Conservation (phyloP, 2,113 vertebrate species). For the Lichenostomus cassidix region DNA sequence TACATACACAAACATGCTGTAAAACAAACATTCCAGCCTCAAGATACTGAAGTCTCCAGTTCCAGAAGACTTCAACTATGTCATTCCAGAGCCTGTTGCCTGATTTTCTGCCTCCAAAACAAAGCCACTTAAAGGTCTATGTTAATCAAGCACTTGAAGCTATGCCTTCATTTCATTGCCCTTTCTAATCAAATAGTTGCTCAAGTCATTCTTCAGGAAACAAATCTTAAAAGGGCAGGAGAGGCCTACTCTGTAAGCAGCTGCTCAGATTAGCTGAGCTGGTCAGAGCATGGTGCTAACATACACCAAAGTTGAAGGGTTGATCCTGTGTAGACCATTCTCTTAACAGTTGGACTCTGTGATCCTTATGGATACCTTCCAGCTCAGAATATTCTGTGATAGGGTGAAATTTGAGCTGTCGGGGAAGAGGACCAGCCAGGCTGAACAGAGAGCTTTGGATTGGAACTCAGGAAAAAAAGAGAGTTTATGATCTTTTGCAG, state of each 20-base stretch:
- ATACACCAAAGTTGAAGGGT: neutral
- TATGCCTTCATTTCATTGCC: neutral
- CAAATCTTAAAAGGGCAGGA: neutral
- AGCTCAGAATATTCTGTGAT: neutral
- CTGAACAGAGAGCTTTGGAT: neutral
- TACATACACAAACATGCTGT: fast-evolving
- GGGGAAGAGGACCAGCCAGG: neutral
- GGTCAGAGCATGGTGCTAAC: neutral
- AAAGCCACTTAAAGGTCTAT: neutral
- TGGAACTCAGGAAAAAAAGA: neutral
- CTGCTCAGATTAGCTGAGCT: neutral
- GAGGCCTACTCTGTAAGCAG: neutral
- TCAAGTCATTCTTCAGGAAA: neutral
- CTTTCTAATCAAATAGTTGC: neutral
- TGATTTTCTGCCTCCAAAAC: neutral
- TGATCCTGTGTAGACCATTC: neutral
- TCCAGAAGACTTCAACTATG: neutral
- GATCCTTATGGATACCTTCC: neutral
- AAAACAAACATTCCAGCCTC: neutral
- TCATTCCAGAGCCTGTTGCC: neutral
- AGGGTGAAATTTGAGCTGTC: neutral
- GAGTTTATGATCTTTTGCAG: neutral
- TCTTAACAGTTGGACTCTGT: neutral
- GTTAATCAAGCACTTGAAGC: neutral
- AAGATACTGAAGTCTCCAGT: neutral